phyloP scores from a whole-genome alignment of 2,888 invertebrate species.

The Caenorhabditis doughertyi region DNA sequence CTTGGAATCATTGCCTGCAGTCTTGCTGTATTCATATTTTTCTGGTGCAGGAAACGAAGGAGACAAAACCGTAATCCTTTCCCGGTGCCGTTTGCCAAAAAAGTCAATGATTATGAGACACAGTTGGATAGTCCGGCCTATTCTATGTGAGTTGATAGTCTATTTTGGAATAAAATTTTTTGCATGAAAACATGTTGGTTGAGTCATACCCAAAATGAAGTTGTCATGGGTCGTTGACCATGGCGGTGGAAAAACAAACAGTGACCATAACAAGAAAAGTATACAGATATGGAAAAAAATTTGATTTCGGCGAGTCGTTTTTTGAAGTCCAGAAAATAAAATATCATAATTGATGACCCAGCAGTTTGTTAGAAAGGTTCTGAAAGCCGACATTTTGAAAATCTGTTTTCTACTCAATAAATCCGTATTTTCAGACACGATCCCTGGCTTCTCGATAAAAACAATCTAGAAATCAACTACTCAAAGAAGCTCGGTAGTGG shows the following conservation, averaged over 20 bases:
- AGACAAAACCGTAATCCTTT: slow-evolving; percentile 48
- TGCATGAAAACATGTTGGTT: too few species aligned
- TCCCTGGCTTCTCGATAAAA: slow-evolving; percentile 68
- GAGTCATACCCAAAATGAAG: too few species aligned
- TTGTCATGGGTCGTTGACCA: too few species aligned
- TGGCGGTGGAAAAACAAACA: too few species aligned
- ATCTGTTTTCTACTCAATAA: neutral
- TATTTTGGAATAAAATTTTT: too few species aligned
- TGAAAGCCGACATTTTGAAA: too few species aligned
- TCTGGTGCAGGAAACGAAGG: slow-evolving; percentile 53
- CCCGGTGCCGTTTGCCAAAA: slow-evolving; percentile 62
- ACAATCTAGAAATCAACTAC: slow-evolving; percentile 74
- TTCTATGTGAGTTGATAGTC: slow-evolving; percentile 63
- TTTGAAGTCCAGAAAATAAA: too few species aligned
- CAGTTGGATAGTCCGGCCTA: slow-evolving; percentile 65
- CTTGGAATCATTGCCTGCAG: slow-evolving; percentile 56
- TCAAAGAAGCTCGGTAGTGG: slow-evolving; percentile 78
- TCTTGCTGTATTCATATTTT: slow-evolving; percentile 56
- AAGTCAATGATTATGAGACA: slow-evolving; percentile 61
- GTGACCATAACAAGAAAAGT: too few species aligned
- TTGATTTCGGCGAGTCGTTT: too few species aligned
- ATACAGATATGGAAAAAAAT: too few species aligned
- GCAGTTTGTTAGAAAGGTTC: too few species aligned
- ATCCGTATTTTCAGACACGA: slow-evolving; percentile 57
- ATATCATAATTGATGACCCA: too few species aligned